phyloP scores from a whole-genome alignment of 2,113 vertebrate species.

The Engraulis encrasicolus region DNA sequence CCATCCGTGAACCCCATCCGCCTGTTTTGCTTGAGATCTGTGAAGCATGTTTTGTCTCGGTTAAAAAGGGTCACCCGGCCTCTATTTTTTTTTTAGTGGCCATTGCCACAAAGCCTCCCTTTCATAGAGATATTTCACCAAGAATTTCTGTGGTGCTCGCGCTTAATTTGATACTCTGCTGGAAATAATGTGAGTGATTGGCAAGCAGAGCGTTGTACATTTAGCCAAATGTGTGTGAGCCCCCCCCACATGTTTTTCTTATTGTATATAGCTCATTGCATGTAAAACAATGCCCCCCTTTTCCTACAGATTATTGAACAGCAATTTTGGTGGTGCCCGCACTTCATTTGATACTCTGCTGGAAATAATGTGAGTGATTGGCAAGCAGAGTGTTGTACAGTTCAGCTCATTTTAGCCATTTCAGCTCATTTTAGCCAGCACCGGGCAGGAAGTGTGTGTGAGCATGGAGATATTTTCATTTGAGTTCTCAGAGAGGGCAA shows the following conservation, averaged over 20 bases:
- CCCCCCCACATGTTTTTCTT: no score
- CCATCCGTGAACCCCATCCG: not conserved
- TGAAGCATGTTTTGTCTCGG: slow-evolving; percentile 19
- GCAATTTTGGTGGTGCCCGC: not conserved
- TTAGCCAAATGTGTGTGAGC: no score
- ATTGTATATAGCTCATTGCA: no score
- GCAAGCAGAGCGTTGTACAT: not conserved
- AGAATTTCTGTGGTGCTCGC: not conserved
- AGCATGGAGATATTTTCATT: not conserved
- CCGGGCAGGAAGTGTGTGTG: not conserved
- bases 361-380: not conserved
- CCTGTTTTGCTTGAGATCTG: not conserved
- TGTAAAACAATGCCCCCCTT: not conserved
- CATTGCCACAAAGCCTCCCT: not conserved
- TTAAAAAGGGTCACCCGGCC: not conserved
- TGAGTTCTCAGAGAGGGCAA: not conserved
- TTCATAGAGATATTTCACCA: not conserved
- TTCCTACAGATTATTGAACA: not conserved
- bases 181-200: not conserved
- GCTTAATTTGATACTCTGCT: not conserved
- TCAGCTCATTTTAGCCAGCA: not conserved
- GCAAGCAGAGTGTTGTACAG: not conserved
- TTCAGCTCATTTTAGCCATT: not conserved
- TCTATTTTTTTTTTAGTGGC: not conserved
- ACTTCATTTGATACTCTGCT: not conserved